These are phyloP conservation scores for Epinotia ramella DNA, from an alignment of 2,888 invertebrate genomes.

Conservation along the genomic window DNA sequence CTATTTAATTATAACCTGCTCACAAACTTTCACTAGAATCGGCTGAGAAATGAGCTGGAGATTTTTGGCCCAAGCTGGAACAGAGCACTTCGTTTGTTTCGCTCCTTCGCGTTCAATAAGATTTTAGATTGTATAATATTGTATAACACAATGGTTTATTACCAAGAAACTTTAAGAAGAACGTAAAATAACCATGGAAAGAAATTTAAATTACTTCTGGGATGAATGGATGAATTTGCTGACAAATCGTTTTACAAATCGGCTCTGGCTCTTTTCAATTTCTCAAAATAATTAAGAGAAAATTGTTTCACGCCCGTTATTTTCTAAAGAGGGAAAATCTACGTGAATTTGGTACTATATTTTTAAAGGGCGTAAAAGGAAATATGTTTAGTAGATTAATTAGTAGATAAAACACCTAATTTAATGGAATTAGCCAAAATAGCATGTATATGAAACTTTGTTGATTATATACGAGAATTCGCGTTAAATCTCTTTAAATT, in stretches of 20 bases:
- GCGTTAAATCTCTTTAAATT: neutral
- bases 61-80: no score
- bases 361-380: neutral
- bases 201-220: constrained; percentile 29
- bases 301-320: constrained; percentile 30
- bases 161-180: neutral
- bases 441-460: no score
- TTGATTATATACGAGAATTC: no score
- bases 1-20: no score
- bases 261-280: constrained; percentile 15
- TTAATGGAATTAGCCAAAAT: no score
- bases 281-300: constrained; percentile 39
- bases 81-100: no score
- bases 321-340: constrained; percentile 12
- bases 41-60: no score
- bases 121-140: no score
- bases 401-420: no score
- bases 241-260: constrained; percentile 44
- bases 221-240: constrained; percentile 25
- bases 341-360: neutral
- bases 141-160: no score
- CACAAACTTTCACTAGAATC: no score
- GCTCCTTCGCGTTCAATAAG: no score
- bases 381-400: neutral
- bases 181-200: neutral